Evolutionary conservation across 1,140 invertebrate species (phyloP).

Genomic region (Phocides pigmalion): DNA sequence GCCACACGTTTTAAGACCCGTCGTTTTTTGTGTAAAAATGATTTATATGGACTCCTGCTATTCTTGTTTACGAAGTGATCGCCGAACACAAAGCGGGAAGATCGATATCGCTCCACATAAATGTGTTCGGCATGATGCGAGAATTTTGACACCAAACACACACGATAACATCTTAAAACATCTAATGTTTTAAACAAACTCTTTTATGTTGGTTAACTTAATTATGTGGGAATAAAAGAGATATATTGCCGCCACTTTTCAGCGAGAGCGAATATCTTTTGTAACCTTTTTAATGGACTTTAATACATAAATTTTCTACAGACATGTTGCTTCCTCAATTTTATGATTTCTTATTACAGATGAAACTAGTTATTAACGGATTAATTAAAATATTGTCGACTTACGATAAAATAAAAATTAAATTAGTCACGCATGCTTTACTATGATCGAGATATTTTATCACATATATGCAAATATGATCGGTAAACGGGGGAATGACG

Average conservation of each 20-base stretch:
- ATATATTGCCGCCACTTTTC: slow-evolving; percentile 45
- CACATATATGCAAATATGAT: slow-evolving; percentile 64
- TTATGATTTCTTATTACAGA: slow-evolving; percentile 11
- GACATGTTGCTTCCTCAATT: not conserved
- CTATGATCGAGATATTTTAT: slow-evolving; percentile 59
- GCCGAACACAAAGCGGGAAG: slow-evolving; percentile 68
- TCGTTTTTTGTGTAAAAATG: slow-evolving; percentile 58
- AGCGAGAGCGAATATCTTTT: slow-evolving; percentile 29
- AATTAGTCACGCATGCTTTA: slow-evolving; percentile 61
- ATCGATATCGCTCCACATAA: slow-evolving; percentile 69
- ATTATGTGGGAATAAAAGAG: slow-evolving; percentile 76
- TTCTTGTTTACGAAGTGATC: slow-evolving; percentile 78
- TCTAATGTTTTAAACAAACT: slow-evolving; percentile 83
- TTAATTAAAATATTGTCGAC: slow-evolving; percentile 16
- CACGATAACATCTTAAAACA: slow-evolving; percentile 78
- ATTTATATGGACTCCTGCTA: slow-evolving; percentile 81
- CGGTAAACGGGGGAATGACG: slow-evolving; percentile 47
- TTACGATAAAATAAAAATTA: slow-evolving; percentile 4
- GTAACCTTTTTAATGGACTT: not conserved
- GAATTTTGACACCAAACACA: slow-evolving; percentile 81
- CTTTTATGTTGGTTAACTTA: slow-evolving; percentile 79
- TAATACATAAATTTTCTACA: not conserved
- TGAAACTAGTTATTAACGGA: slow-evolving; percentile 6
- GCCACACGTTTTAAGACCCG: slow-evolving; percentile 2
- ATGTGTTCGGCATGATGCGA: slow-evolving; percentile 81